phyloP scores from a whole-genome alignment of 1,140 invertebrate genomes.

The Ostrea edulis region DNA sequence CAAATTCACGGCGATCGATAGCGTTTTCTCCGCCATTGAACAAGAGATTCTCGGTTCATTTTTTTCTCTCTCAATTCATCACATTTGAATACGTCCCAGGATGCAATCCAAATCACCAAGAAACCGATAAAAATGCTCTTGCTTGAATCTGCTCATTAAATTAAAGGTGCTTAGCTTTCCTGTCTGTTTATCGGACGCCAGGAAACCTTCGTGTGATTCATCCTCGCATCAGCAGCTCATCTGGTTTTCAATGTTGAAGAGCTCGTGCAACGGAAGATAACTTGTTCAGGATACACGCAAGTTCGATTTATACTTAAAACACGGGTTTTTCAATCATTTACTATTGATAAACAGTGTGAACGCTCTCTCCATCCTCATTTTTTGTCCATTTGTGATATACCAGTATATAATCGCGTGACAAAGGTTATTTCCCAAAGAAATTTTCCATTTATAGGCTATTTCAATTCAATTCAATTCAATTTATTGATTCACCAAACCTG shows the following conservation, averaged over 20 bases:
- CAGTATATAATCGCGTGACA: too few relatives aligned
- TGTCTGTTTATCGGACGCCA: constrained; percentile 15
- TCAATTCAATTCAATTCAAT: too few relatives aligned
- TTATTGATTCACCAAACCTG: too few relatives aligned
- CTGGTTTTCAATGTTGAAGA: constrained; percentile 16
- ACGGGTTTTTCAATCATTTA: too few relatives aligned
- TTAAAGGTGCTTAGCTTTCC: background rate
- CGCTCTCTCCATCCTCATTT: too few relatives aligned
- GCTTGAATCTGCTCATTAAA: background rate
- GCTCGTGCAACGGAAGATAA: constrained; percentile 19
- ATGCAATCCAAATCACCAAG: constrained; percentile 3
- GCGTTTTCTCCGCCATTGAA: constrained; percentile 33
- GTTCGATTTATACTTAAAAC: too few relatives aligned
- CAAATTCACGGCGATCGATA: constrained; percentile 33
- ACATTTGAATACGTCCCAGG: background rate
- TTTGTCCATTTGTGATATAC: too few relatives aligned
- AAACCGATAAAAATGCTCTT: background rate
- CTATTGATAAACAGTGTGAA: too few relatives aligned
- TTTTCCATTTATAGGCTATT: too few relatives aligned
- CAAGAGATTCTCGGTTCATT: constrained; percentile 1
- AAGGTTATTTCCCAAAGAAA: too few relatives aligned
- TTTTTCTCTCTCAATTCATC: constrained; percentile 10
- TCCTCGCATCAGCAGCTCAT: constrained; percentile 33
- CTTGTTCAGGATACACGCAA: background rate
- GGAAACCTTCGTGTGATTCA: constrained; percentile 8